phyloP scores from a whole-genome alignment of 2,888 invertebrate genomes.

The Agrilus cyanescens region DNA sequence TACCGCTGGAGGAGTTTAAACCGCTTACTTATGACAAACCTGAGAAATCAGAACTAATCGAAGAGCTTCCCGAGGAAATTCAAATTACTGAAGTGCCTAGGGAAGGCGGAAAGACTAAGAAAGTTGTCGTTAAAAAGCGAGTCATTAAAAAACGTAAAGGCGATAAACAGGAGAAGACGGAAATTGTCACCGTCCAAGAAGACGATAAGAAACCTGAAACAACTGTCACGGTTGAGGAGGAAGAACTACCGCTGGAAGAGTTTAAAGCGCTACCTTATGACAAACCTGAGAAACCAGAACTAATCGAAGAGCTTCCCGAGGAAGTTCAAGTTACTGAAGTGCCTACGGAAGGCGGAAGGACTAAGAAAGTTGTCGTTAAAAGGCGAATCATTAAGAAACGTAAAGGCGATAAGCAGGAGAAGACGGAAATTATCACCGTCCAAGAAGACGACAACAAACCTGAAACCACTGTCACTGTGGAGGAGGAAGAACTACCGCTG shows the following conservation, averaged over 20 bases:
- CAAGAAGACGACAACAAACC: slow-evolving; percentile 31
- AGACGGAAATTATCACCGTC: slow-evolving; percentile 38
- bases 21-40: slow-evolving; percentile 27
- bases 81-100: slow-evolving; percentile 25
- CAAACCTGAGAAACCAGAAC: slow-evolving; percentile 9
- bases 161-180: slow-evolving; percentile 30
- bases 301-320: slow-evolving; percentile 18
- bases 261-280: slow-evolving; percentile 23
- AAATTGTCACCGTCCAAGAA: slow-evolving; percentile 32
- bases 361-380: slow-evolving; percentile 24
- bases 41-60: slow-evolving; percentile 16
- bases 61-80: slow-evolving; percentile 24
- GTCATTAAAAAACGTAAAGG: slow-evolving; percentile 21
- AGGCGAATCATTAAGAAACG: slow-evolving; percentile 38
- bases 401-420: slow-evolving; percentile 35
- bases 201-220: slow-evolving; percentile 21
- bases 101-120: slow-evolving; percentile 23
- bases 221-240: slow-evolving; percentile 19
- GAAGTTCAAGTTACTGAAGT: slow-evolving; percentile 20
- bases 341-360: slow-evolving; percentile 16
- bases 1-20: slow-evolving; percentile 18
- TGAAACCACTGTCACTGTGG: slow-evolving; percentile 30
- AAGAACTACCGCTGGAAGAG: slow-evolving; percentile 20
- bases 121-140: slow-evolving; percentile 21
- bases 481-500: slow-evolving; percentile 24